A percentile compares a stretch with the other conserved stretches of the same genome.
These are phyloP conservation scores for Sprattus sprattus DNA, from an alignment of 2,113 vertebrate species.

Conservation along the genomic window DNA sequence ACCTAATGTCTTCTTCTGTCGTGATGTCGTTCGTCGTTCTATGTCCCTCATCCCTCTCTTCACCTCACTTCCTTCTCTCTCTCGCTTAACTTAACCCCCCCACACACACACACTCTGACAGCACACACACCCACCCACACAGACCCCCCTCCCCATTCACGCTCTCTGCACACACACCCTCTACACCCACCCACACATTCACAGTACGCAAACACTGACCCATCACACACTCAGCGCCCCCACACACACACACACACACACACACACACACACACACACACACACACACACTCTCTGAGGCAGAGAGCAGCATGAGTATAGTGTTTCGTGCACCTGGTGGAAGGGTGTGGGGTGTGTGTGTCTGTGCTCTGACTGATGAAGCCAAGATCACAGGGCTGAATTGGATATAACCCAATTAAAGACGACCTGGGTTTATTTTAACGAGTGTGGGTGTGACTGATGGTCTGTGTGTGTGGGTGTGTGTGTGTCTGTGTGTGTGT, in stretches of 20 bases:
- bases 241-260: conserved; percentile 7
- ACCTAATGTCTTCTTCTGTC: too few relatives aligned
- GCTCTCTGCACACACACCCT: conserved; percentile 6
- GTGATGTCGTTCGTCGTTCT: too few relatives aligned
- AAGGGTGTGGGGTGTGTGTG: conserved; percentile 1
- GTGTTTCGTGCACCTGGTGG: conserved; percentile 1
- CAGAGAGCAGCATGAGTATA: neutral
- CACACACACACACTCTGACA: neutral
- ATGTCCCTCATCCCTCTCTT: neutral
- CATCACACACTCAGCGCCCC: conserved; percentile 16
- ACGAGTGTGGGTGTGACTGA: conserved; percentile 4
- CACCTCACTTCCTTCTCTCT: too few relatives aligned
- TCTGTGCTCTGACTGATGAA: conserved; percentile 8
- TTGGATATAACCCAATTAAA: conserved; percentile 5
- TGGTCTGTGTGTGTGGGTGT: neutral
- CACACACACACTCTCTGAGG: neutral
- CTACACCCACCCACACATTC: neutral
- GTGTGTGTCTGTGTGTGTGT: neutral
- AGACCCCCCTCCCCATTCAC: conserved; percentile 1
- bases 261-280: conserved; percentile 9
- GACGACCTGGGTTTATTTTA: conserved; percentile 1
- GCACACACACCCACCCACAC: conserved; percentile 23
- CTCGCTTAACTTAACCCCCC: neutral
- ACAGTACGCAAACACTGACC: neutral
- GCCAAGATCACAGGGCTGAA: neutral